Evolutionary conservation across 2,797 vertebrate species (phyloP).

Genomic region (Melanotaenia nigrans): DNA sequence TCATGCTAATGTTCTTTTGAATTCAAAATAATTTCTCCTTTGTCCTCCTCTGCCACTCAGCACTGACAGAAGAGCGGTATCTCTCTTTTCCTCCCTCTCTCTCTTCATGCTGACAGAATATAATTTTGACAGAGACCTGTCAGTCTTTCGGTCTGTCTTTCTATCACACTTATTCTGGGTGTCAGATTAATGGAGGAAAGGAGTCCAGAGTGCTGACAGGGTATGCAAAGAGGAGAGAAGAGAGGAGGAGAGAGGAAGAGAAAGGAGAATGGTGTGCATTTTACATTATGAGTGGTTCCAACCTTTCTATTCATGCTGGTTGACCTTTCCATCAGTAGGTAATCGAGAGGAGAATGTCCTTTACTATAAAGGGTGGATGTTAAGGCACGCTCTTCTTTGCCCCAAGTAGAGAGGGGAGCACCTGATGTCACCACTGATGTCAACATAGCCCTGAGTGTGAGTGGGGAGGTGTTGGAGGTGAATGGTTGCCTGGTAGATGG

Average conservation of each 20-base stretch:
- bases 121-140: slow-evolving; percentile 69
- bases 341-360: slow-evolving; percentile 78
- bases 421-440: slow-evolving; percentile 58
- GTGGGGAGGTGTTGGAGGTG: slow-evolving; percentile 43
- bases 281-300: slow-evolving; percentile 69
- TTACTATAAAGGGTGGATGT: slow-evolving; percentile 75
- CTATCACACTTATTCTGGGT: slow-evolving; percentile 50
- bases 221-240: slow-evolving; percentile 38
- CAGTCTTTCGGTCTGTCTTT: slow-evolving; percentile 55
- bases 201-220: slow-evolving; percentile 70
- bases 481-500: slow-evolving; percentile 28
- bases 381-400: slow-evolving; percentile 72
- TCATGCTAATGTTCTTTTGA: slow-evolving; percentile 79
- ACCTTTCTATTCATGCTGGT: slow-evolving; percentile 69
- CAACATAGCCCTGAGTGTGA: slow-evolving; percentile 48
- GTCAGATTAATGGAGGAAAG: slow-evolving; percentile 66
- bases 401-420: slow-evolving; percentile 57
- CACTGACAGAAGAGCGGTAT: slow-evolving; percentile 74
- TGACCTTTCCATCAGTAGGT: slow-evolving; percentile 76
- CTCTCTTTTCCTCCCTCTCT: slow-evolving; percentile 44
- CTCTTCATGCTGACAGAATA: slow-evolving; percentile 45
- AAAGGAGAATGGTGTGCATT: slow-evolving; percentile 46
- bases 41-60: slow-evolving; percentile 75
- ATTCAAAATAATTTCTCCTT: slow-evolving; percentile 76
- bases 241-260: slow-evolving; percentile 9